Base-by-base conservation (phyloP, 2,888 invertebrate species). In the Ormyrus labotus region DNA sequence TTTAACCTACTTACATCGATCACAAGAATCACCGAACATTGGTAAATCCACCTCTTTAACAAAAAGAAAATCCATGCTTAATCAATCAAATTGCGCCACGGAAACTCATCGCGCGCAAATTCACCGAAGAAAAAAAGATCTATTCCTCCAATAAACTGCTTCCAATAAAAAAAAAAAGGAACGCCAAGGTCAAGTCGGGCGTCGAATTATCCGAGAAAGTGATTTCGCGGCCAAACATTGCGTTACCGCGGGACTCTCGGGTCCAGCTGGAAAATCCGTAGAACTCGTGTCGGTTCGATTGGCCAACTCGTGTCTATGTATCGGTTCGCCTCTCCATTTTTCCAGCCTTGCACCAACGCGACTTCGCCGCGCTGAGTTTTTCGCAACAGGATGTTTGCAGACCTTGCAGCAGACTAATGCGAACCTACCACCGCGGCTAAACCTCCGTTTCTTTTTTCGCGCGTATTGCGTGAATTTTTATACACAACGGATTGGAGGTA, bases 381-480 rank as follows among this genome's bases (percentile, higher is more conserved):
- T 83, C 80, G 83, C 79, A 84, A 84, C 83, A 81, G 83, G 81
- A 82, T 81, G 78, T 81, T 76, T 74, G 82, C 79, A 75, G 81
- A 81, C 78, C 81, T 81, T 83, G 77, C n/a, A 0, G 48, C 34
- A 3, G 13, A 45, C 6, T 60, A 50, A 47, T 34, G 51, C 60
- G 45, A 34, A 34, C 34, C 34, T 34, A 34, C 34, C 34, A 34
- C 34, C 19, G 51, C 51, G n/a, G 48, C 13, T 10, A 4, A 10
- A 58, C 11, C 67, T 68, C 45, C 68, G 53, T 55, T 55, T 48
- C n/a, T 58, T 63, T 48, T 48, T 50, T 11, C 47, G 19, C 11
- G 47, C 47, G 53, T 55, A 55, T 45, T n/a, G 48, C 34, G 48
- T 34, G 5, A 9, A 71, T 71, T 71, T 71, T 61, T 61, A 71